Evolutionary conservation across 2,888 invertebrate species (phyloP).

Genomic region (Watsonalla binaria): DNA sequence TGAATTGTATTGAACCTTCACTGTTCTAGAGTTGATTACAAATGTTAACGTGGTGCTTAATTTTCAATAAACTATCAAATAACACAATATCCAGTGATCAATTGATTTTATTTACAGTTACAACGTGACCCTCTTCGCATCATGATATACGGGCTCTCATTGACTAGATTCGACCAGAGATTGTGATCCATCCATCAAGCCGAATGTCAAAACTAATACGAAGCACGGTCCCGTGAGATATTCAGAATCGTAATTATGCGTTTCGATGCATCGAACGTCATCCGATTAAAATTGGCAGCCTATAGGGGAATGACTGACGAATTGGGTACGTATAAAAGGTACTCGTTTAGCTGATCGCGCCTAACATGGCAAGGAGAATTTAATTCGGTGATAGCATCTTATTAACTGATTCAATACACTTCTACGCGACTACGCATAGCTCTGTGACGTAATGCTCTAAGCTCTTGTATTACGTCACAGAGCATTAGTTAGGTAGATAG

Average conservation of each 20-base stretch:
- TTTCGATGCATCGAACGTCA: slow-evolving; percentile 66
- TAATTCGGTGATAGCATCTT: slow-evolving; percentile 25
- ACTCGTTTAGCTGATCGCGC: not conserved
- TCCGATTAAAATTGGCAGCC: slow-evolving; percentile 76
- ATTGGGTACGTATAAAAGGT: slow-evolving; percentile 9
- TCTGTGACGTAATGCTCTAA: no score
- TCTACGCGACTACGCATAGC: not conserved
- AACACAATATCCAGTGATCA: not conserved
- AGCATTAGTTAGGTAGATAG: no score
- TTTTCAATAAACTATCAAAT: not conserved
- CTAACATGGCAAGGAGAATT: slow-evolving; percentile 18
- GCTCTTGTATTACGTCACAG: no score
- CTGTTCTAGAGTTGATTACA: no score
- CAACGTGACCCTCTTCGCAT: slow-evolving; percentile 1
- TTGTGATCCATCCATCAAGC: slow-evolving; percentile 76
- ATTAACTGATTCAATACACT: slow-evolving; percentile 3
- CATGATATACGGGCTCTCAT: slow-evolving; percentile 63
- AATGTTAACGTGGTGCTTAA: no score
- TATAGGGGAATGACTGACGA: slow-evolving; percentile 57
- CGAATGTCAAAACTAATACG: slow-evolving; percentile 78
- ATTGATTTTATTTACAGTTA: not conserved
- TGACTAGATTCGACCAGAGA: slow-evolving; percentile 68
- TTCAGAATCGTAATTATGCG: slow-evolving; percentile 70
- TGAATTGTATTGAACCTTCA: no score
- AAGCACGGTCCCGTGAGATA: slow-evolving; percentile 70